Evolutionary conservation across 1,140 invertebrate genomes (phyloP).

Genomic region (Potamilus streckersoni): DNA sequence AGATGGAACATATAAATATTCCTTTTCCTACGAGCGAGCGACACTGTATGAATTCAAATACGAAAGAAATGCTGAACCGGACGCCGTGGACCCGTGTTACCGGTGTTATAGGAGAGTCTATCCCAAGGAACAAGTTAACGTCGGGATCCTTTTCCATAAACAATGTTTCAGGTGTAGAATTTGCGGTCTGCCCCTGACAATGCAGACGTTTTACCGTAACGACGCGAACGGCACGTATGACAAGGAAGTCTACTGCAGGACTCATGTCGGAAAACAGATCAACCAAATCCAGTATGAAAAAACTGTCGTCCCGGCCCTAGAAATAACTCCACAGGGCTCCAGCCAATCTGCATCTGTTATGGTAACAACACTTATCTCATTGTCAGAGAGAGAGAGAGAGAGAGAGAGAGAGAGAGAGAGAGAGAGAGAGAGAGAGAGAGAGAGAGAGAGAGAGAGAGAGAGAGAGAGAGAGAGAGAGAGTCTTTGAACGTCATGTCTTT

Average conservation of each 20-base stretch:
- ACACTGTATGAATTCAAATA: constrained; percentile 62
- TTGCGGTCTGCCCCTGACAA: constrained; percentile 61
- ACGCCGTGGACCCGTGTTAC: constrained; percentile 57
- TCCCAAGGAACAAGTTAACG: constrained; percentile 56
- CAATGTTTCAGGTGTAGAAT: constrained; percentile 60
- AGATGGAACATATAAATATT: constrained; percentile 55
- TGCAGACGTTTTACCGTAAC: constrained; percentile 62
- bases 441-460: accelerated
- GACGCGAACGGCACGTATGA: constrained; percentile 47
- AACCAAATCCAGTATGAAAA: constrained; percentile 51
- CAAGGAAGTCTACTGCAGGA: constrained; percentile 58
- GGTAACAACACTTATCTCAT: too few species aligned
- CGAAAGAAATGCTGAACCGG: constrained; percentile 50
- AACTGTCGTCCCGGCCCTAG: constrained; percentile 27
- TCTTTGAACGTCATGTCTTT: too few species aligned
- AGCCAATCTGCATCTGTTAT: too few species aligned
- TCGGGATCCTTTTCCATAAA: constrained; percentile 58
- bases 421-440: accelerated
- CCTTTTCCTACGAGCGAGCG: constrained; percentile 59
- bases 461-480: accelerated
- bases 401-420: accelerated
- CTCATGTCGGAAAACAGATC: constrained; percentile 59
- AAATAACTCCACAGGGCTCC: too few species aligned
- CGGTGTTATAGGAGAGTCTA: constrained; percentile 58
- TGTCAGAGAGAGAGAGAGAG: too few species aligned